Percentiles rank a stretch among this genome's conserved stretches.
phyloP scores from a whole-genome alignment of 2,113 vertebrate genomes.

The Onychostoma macrolepis region DNA sequence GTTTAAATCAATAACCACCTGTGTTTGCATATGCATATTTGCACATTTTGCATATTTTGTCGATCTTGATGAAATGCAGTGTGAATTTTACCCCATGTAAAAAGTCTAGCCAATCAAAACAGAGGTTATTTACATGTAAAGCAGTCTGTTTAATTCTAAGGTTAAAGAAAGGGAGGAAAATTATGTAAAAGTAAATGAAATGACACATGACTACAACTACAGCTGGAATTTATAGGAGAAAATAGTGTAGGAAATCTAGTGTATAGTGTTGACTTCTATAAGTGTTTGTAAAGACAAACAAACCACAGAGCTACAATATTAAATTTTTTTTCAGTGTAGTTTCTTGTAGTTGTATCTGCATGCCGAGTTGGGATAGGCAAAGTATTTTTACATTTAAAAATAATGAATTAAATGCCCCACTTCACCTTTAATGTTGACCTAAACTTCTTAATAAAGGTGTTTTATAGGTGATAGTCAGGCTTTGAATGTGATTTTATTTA shows the following conservation, averaged over 20 bases:
- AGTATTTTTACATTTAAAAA: not conserved
- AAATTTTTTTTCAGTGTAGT: not conserved
- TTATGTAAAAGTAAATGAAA: not conserved
- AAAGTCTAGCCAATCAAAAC: not conserved
- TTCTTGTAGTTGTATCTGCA: not conserved
- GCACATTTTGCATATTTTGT: not conserved
- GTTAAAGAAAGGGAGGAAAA: not conserved
- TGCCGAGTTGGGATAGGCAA: not conserved
- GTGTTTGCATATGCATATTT: not conserved
- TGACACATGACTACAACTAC: not conserved
- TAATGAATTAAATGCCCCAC: not conserved
- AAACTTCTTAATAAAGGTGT: not conserved
- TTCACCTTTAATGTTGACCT: not conserved
- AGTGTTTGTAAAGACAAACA: not conserved
- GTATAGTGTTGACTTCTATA: too few relatives aligned
- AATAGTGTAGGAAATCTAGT: not conserved
- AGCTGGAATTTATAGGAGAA: not conserved
- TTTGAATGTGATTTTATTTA: constrained; percentile 29
- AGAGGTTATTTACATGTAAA: not conserved
- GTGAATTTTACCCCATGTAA: not conserved
- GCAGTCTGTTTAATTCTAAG: not conserved
- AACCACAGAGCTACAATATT: not conserved
- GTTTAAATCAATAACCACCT: not conserved
- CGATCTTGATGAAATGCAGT: not conserved
- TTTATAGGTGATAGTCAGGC: not conserved